phyloP scores from a whole-genome alignment of 2,113 vertebrate genomes.

The Synodontis membranacea region DNA sequence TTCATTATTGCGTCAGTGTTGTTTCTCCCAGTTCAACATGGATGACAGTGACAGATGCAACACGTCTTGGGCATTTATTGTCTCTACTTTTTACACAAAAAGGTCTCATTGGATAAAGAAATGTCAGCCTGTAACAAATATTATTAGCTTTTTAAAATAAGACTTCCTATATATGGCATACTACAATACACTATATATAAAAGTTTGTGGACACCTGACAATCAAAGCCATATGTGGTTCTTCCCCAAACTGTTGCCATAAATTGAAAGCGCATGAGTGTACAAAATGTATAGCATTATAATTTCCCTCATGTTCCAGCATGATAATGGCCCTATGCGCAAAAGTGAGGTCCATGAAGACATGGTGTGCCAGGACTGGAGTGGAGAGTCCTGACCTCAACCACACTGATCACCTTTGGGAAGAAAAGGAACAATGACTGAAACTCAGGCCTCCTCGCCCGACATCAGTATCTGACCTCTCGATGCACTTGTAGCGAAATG shows the following conservation, averaged over 20 bases:
- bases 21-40: background rate
- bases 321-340: background rate
- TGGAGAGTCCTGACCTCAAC: background rate
- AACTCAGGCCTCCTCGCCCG: background rate
- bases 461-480: slow-evolving; percentile 33
- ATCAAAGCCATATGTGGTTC: background rate
- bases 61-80: background rate
- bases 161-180: background rate
- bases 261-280: background rate
- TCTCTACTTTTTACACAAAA: background rate
- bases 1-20: background rate
- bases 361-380: background rate
- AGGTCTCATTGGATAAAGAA: background rate
- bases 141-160: background rate
- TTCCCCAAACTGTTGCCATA: background rate
- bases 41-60: background rate
- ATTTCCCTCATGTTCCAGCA: background rate
- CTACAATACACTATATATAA: background rate
- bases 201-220: background rate
- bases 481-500: background rate
- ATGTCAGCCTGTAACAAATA: background rate
- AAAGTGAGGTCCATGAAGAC: background rate
- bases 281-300: background rate
- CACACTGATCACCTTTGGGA: too few species aligned
- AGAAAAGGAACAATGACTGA: background rate